Evolutionary conservation across 2,113 vertebrate genomes (phyloP), one percentile per base, ranked within the genome.

Genomic region (Xerus inauris): DNA sequence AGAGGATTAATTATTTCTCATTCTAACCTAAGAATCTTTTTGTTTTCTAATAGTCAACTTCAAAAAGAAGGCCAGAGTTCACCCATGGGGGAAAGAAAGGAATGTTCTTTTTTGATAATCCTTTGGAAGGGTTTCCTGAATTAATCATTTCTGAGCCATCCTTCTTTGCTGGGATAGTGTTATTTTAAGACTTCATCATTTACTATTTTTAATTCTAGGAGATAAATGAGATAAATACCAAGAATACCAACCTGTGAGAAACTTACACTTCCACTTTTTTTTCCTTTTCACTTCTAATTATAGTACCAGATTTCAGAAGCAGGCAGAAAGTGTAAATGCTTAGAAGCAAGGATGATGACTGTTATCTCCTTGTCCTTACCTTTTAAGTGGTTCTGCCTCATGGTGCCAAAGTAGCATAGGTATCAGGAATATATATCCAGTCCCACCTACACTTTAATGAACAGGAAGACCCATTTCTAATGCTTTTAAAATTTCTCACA

Each of bases 141-240:
- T 76, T 94, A 94, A 97, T 97, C 97, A 97, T 88, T 96, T 95
- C 32, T 65, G 86, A 89, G 51, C 64, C 88, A 97, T 91, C 94
- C 95, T 96, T 97, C 95, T 97, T 95, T 87, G 57, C 65, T 94
- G 75, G 75, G 51, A 47, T 96, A 90, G 65, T 96, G 94, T 97
- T 96, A 96, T 97, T 97, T 97, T 96, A 98, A 93, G 92, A 97
- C 94, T 95, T 97, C 94, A 97, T 97, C 95, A 97, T 81, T 96
- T 95, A 95, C 59, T 89, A 59, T 85, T 96, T 97, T 79, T 12
- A 95, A 93, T 96, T 97, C 87, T 69, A 97, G 65, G 35, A 97
- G 94, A 95, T 97, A 97, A 96, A 95, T 87, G 83, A 85, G 51
- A 93, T 87, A 95, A 96, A 98, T 97, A 91, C 89, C 96, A 92